phyloP scores from a whole-genome alignment of 2,888 invertebrate species.

The Leptopterna dolabrata region DNA sequence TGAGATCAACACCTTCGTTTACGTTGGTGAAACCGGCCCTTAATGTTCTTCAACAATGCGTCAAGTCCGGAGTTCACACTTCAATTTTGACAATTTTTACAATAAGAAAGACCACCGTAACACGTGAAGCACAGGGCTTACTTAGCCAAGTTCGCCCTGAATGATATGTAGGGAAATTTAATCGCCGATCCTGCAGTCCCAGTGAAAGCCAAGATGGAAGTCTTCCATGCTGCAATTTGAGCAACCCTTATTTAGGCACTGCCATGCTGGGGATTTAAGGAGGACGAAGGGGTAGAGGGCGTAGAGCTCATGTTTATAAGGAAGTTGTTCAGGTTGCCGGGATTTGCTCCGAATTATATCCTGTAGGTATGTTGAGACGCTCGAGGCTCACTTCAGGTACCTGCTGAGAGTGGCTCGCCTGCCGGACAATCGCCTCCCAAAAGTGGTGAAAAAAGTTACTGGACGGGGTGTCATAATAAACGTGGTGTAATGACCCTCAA shows the following conservation, averaged over 20 bases:
- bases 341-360: not conserved
- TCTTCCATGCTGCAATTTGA: not conserved
- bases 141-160: not conserved
- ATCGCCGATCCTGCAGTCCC: not conserved
- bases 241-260: not conserved
- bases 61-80: too few species aligned
- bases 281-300: not conserved
- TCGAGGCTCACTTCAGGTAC: not conserved
- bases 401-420: not conserved
- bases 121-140: not conserved
- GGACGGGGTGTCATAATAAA: too few species aligned
- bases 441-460: too few species aligned
- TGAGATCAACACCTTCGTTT: too few species aligned
- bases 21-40: too few species aligned
- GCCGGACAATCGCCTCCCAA: not conserved
- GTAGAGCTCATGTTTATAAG: not conserved
- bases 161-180: not conserved
- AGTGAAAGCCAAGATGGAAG: not conserved
- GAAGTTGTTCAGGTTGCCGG: not conserved
- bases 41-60: too few species aligned
- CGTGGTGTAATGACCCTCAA: too few species aligned
- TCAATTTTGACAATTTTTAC: too few species aligned
- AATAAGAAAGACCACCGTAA: too few species aligned
- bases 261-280: not conserved
- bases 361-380: constrained; percentile 33